Evolutionary conservation across 1,140 invertebrate genomes (phyloP).

Genomic region (Eumeta japonica): DNA sequence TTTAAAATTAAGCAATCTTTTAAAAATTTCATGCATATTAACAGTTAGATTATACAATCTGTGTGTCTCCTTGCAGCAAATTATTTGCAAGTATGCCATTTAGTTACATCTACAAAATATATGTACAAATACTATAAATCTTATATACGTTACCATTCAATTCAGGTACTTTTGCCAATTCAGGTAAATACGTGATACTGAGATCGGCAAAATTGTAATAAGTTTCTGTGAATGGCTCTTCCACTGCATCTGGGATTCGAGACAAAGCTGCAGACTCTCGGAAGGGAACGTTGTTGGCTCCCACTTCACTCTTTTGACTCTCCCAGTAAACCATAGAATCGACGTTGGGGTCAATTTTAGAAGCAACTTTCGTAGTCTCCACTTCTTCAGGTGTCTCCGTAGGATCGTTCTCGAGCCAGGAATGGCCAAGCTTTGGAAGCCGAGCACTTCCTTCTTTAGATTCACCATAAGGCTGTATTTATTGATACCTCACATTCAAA

Average conservation of each 20-base stretch:
- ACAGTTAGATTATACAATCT: too few species aligned
- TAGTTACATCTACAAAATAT: too few species aligned
- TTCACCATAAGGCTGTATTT: conserved; percentile 45
- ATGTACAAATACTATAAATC: conserved; percentile 23
- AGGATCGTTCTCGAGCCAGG: conserved; percentile 19
- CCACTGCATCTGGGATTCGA: conserved; percentile 41
- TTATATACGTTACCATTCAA: conserved; percentile 42
- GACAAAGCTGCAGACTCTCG: conserved; percentile 36
- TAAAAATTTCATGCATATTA: too few species aligned
- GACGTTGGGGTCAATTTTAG: conserved; percentile 17
- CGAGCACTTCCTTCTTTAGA: conserved; percentile 42
- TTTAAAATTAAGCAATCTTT: too few species aligned
- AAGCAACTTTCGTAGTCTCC: conserved; percentile 7
- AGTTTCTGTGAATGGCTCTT: conserved; percentile 42
- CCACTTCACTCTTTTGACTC: conserved; percentile 31
- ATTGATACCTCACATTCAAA: conserved; percentile 35
- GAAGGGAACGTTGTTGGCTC: conserved; percentile 32
- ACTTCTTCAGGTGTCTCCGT: conserved; percentile 23
- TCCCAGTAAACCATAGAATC: conserved; percentile 51
- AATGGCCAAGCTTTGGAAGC: conserved; percentile 39
- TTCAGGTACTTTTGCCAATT: conserved; percentile 28
- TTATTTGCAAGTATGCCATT: too few species aligned
- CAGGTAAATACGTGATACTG: conserved; percentile 33
- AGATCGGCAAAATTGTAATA: conserved; percentile 38
- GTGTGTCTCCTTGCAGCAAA: conserved; percentile 54